Base-by-base conservation (phyloP, 2,113 vertebrate genomes). In the Erinaceus europaeus region DNA sequence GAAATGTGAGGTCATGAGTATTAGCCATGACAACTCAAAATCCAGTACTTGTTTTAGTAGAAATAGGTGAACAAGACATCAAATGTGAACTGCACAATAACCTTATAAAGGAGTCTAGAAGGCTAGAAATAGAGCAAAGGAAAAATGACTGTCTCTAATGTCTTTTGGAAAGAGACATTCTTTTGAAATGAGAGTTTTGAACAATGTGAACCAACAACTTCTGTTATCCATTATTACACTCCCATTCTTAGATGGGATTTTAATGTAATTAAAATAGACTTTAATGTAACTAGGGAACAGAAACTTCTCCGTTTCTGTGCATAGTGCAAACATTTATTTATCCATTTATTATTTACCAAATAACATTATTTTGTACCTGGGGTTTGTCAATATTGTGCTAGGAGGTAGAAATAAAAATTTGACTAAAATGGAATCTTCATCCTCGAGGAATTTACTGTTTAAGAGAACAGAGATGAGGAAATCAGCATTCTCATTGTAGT, bases 271-370 rank as follows among this genome's bases (percentile, higher is more conserved):
- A 85, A 17, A 44, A 75, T 4, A 44, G 4, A 0, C 29, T 57
- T 57, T 55, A 20, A n/a, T 57, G 55, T 57, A 11, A 10, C 11
- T 25, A 7, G 25, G 9, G n/a, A n/a, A n/a, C n/a, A n/a, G n/a
- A n/a, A n/a, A n/a, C n/a, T 9, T 86, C 48, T 72, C 68, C 48
- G 14, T n/a, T 85, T 77, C 81, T 91, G 12, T 84, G 23, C 55
- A 29, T 25, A 85, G 21, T 6, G 0, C 17, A 82, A n/a, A 78
- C 18, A 59, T 87, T 55, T 5, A 52, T 59, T 62, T 89, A 65
- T 23, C 65, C 14, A 87, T 76, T 86, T 62, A 46, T 76, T 55
- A 55, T 65, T 67, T 36, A 40, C 5, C 77, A 25, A 36, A 73
- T 27, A 73, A 64, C 6, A 79, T 46, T 50, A 62, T 55, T 50